Evolutionary conservation across 2,888 invertebrate species (phyloP), one percentile per base, ranked within the genome.

Genomic region (Nomada ruficornis): DNA sequence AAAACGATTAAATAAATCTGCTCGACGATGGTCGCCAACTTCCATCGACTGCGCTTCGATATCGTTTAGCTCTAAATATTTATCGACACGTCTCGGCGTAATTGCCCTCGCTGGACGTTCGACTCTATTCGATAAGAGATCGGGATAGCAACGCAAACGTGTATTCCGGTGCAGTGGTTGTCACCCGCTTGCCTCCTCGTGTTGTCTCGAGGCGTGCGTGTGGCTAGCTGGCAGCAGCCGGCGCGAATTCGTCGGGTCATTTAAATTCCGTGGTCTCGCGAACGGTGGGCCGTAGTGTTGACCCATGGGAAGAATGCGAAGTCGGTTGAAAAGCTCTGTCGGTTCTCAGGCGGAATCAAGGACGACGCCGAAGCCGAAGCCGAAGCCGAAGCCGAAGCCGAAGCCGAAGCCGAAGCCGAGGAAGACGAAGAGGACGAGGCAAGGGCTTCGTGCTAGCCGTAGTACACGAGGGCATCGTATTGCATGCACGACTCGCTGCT

Each of bases 401-500:
- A 29, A 29, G 55, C 55, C n/a, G 23, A 72, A 20, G 20, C 20
- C 20, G n/a, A 36, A 36, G 55, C 23, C n/a, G 23, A 72, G 64
- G 77, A 72, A 18, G 73, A 62, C 42, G 74, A 60, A 75, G 81
- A 79, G 74, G 81, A 79, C 60, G 80, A 68, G 79, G 85, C 80
- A 80, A 77, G 80, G 82, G 82, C 89, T 89, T 91, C 89, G 81
- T 85, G 84, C 86, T 82, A 84, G 85, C 83, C 81, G 85, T 89
- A 87, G 89, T 81, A 87, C 86, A 73, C 84, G 87, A 83, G 89
- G 89, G 88, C 86, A 89, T 92, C 91, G 90, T 91, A 89, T 92
- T 92, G 90, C 92, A 90, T 88, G 86, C 90, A 87, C 87, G 90
- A 89, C 87, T 88, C 88, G 89, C 90, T 91, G 89, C 90, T 91